These are phyloP conservation scores for Lutraria rhynchaena DNA, from an alignment of 1,140 invertebrate genomes.

Conservation along the genomic window DNA sequence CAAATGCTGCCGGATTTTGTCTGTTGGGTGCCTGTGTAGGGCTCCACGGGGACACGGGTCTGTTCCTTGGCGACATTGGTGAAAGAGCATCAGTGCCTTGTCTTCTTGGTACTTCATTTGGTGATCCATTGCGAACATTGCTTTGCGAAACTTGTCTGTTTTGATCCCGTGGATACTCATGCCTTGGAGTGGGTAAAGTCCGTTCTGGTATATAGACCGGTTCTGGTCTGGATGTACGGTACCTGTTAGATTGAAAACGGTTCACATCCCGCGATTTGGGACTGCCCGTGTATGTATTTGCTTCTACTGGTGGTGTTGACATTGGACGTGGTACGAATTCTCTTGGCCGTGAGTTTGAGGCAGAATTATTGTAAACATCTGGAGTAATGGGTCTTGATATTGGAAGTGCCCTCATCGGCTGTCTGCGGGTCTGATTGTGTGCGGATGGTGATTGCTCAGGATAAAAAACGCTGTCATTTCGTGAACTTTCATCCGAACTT, in stretches of 20 bases:
- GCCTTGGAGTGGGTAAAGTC: background rate
- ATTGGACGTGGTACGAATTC: slow-evolving; percentile 49
- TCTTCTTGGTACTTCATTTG: too few species aligned
- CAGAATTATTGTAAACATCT: slow-evolving; percentile 29
- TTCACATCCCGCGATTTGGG: slow-evolving; percentile 53
- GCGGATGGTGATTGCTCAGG: background rate
- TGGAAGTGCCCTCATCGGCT: slow-evolving; percentile 40
- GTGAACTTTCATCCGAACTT: background rate
- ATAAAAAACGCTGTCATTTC: slow-evolving; percentile 8
- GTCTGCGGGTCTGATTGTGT: background rate
- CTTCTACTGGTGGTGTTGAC: slow-evolving; percentile 48
- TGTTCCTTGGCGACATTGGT: too few species aligned
- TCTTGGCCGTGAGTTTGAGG: background rate
- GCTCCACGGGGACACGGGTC: slow-evolving; percentile 7
- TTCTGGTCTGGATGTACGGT: slow-evolving; percentile 27
- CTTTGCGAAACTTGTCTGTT: background rate
- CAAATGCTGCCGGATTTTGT: background rate
- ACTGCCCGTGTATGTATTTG: slow-evolving; percentile 1
- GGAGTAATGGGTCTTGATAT: slow-evolving; percentile 31
- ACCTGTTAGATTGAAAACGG: slow-evolving; percentile 19
- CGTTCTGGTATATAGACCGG: slow-evolving; percentile 10
- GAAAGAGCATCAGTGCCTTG: too few species aligned
- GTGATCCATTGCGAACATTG: too few species aligned
- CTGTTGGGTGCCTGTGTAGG: background rate
- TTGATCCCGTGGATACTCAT: too few species aligned